Conservation (phyloP, 2,888 invertebrate species). For the Melanostoma mellinum region DNA sequence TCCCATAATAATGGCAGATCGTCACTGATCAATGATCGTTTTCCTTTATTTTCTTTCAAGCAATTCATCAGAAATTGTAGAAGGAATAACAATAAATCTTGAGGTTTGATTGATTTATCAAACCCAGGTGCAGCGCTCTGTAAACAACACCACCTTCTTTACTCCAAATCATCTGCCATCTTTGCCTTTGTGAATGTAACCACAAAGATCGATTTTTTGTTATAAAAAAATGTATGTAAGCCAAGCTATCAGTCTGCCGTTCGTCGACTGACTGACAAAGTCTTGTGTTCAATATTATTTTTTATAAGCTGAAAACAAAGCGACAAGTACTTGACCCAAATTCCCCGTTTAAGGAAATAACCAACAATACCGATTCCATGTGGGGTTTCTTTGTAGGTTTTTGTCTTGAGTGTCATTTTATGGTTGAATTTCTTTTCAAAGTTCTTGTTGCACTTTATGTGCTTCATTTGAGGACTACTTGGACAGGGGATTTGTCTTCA, state of each 20-base stretch:
- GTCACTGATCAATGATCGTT: conserved; percentile 39
- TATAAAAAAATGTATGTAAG: conserved; percentile 1
- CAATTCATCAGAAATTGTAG: conserved; percentile 47
- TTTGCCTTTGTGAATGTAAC: background rate
- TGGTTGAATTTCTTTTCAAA: conserved; percentile 62
- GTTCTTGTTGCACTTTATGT: conserved; percentile 66
- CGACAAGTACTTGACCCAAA: conserved; percentile 69
- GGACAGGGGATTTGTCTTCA: background rate
- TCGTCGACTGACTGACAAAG: background rate
- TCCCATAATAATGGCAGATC: conserved; percentile 28
- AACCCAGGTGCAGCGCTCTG: conserved; percentile 39
- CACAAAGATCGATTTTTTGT: conserved; percentile 37
- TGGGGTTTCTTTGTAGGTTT: conserved; percentile 59
- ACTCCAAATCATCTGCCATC: conserved; percentile 4
- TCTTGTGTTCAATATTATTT: conserved; percentile 30
- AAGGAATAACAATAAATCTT: conserved; percentile 55
- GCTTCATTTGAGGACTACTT: conserved; percentile 48
- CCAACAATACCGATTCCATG: conserved; percentile 54
- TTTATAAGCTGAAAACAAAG: conserved; percentile 33
- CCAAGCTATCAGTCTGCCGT: background rate
- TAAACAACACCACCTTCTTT: conserved; percentile 31
- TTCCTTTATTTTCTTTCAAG: conserved; percentile 42
- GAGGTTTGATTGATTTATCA: conserved; percentile 49
- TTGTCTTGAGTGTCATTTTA: conserved; percentile 50
- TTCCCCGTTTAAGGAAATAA: conserved; percentile 66